phyloP scores from a whole-genome alignment of 2,113 vertebrate genomes.

The Phocoena sinus region DNA sequence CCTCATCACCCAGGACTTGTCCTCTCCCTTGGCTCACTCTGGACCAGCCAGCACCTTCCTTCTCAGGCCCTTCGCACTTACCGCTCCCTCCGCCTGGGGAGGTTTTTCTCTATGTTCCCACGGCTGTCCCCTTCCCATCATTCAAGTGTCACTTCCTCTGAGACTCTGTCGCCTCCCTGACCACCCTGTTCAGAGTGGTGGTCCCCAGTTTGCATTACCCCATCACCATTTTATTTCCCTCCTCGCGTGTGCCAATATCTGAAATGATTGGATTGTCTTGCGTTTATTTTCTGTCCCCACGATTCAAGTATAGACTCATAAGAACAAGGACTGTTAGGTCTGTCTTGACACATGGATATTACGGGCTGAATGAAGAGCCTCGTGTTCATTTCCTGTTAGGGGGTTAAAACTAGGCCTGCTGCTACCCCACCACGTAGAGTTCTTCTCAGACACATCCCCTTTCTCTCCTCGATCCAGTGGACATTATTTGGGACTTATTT shows the following conservation, averaged over 20 bases:
- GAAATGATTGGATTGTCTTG: neutral
- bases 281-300: neutral
- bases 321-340: neutral
- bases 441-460: neutral
- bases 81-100: fast-evolving
- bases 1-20: neutral
- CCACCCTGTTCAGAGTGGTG: neutral
- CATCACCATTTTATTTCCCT: neutral
- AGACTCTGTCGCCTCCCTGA: neutral
- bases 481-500: neutral
- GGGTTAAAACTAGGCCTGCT: neutral
- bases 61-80: neutral
- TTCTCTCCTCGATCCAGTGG: neutral
- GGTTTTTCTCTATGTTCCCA: neutral
- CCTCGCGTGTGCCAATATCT: neutral
- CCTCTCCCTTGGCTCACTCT: neutral
- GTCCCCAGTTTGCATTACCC: fast-evolving
- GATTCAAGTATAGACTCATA: neutral
- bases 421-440: fast-evolving
- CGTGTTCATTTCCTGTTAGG: fast-evolving
- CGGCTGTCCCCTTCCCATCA: neutral
- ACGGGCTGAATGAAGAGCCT: neutral
- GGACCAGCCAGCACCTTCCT: neutral
- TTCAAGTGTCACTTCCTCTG: neutral
- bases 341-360: neutral